phyloP scores from a whole-genome alignment of 37 sponge, comb jelly and placozoan species.

The Dysidea cf. avara region DNA sequence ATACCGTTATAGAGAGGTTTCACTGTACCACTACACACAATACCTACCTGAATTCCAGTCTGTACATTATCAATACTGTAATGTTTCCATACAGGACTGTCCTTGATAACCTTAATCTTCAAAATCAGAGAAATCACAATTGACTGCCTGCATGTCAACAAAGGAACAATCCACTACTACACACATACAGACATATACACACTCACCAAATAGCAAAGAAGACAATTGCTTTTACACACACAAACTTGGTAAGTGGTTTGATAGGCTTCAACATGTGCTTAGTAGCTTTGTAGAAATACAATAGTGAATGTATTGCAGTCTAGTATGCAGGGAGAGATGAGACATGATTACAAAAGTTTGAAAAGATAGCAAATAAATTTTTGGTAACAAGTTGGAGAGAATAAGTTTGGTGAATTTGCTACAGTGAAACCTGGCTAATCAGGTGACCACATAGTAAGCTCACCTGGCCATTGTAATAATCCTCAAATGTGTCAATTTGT shows the following conservation, averaged over 20 bases:
- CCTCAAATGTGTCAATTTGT: too few relatives aligned
- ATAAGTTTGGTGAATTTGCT: too few relatives aligned
- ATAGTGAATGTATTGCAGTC: slow-evolving; percentile 75
- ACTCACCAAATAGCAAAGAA: slow-evolving; percentile 91
- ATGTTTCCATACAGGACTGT: slow-evolving; percentile 31
- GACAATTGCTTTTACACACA: slow-evolving; percentile 82
- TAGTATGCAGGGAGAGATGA: too few relatives aligned
- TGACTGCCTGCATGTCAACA: slow-evolving; percentile 47
- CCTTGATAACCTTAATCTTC: slow-evolving; percentile 25
- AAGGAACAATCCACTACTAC: neutral
- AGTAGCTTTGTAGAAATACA: slow-evolving; percentile 85
- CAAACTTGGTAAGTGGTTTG: slow-evolving; percentile 83
- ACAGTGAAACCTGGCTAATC: too few relatives aligned
- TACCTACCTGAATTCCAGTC: slow-evolving; percentile 35
- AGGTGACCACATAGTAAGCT: too few relatives aligned
- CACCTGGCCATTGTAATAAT: too few relatives aligned
- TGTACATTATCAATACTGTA: slow-evolving; percentile 64
- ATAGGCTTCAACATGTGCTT: slow-evolving; percentile 73
- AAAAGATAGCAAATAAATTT: too few relatives aligned
- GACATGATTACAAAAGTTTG: too few relatives aligned
- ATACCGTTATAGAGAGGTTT: too few relatives aligned
- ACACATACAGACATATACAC: too few relatives aligned
- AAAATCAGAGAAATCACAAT: slow-evolving; percentile 54
- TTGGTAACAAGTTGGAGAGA: too few relatives aligned
- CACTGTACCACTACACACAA: neutral